phyloP scores from a whole-genome alignment of 2,888 invertebrate genomes.

The Metallyticus violacea region DNA sequence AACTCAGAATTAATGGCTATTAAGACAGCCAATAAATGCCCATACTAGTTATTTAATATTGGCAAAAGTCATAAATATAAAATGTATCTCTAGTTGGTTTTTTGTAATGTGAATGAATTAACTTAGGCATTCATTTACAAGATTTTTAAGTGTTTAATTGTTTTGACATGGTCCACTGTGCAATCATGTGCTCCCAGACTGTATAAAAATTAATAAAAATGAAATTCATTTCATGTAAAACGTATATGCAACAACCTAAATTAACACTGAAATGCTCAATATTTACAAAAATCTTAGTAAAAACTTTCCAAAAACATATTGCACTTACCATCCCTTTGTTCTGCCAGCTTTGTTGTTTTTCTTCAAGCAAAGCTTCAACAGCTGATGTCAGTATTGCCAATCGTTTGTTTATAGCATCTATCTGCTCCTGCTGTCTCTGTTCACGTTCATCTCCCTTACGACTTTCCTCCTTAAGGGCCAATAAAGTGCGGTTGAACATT shows the following conservation, averaged over 20 bases:
- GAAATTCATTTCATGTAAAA: neutral
- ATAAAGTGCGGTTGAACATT: slow-evolving; percentile 74
- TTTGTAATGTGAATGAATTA: too few relatives aligned
- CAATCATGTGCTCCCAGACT: too few relatives aligned
- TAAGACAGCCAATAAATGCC: too few relatives aligned
- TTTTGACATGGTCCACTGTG: too few relatives aligned
- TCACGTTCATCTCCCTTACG: slow-evolving; percentile 46
- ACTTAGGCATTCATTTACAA: too few relatives aligned
- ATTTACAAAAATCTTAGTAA: neutral
- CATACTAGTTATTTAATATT: too few relatives aligned
- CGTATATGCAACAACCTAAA: neutral
- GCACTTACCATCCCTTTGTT: slow-evolving; percentile 45
- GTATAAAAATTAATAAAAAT: too few relatives aligned
- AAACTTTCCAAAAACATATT: neutral
- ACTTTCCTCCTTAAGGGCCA: slow-evolving; percentile 50
- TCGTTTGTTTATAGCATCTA: slow-evolving; percentile 63
- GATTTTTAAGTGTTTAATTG: too few relatives aligned
- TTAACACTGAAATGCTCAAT: neutral
- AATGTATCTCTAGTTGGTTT: too few relatives aligned
- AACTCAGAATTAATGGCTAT: too few relatives aligned
- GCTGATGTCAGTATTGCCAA: slow-evolving; percentile 60
- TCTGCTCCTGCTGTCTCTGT: slow-evolving; percentile 75
- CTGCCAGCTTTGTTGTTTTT: slow-evolving; percentile 60
- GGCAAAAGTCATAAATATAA: too few relatives aligned
- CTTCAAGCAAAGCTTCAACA: slow-evolving; percentile 58